Evolutionary conservation across 2,113 vertebrate genomes (phyloP), one percentile per base, ranked within the genome.

Genomic region (Halcyon malimbica): DNA sequence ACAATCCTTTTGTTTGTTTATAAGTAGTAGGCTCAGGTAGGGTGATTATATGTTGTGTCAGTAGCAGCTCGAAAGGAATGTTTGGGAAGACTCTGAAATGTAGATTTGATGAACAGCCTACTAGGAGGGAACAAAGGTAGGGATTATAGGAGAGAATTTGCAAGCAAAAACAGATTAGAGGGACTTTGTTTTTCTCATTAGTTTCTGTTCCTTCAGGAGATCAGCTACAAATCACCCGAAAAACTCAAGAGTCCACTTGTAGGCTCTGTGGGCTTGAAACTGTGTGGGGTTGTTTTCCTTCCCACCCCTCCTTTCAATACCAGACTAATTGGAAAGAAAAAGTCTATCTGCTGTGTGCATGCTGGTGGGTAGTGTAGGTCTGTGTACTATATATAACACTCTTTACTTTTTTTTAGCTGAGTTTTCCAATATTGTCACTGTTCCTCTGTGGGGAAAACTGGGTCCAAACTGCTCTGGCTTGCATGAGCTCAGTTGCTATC

Each of bases 181-280:
- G 51, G 80, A 83, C 93, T 96, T 97, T 93, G 77, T 89, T 95
- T 96, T 89, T 83, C 77, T 96, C 89, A 94, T 94, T 96, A 94
- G n/a, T 95, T 96, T 94, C 77, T 95, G 80, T 63, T 95, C 91
- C 83, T 96, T 91, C 62, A 80, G 83, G 95, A 94, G 93, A 91
- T 85, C 48, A 60, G 53, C 86, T 93, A 64, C 70, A 94, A 95
- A 94, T 95, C 92, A 70, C 74, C 41, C 6, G 4, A 62, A 89
- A 93, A 94, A 54, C 88, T 93, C 35, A 64, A 77, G 87, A 54
- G 83, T 92, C 73, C 59, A 67, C 92, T 89, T 57, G 65, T n/a
- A 59, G 80, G 41, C 67, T 94, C 28, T 39, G 25, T 24, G 70
- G 21, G 17, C 62, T 82, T 71, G 69, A 84, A 89, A 68, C 57